Evolutionary conservation across 2,113 vertebrate species (phyloP).

Genomic region (Epinephelus cyanopodus): DNA sequence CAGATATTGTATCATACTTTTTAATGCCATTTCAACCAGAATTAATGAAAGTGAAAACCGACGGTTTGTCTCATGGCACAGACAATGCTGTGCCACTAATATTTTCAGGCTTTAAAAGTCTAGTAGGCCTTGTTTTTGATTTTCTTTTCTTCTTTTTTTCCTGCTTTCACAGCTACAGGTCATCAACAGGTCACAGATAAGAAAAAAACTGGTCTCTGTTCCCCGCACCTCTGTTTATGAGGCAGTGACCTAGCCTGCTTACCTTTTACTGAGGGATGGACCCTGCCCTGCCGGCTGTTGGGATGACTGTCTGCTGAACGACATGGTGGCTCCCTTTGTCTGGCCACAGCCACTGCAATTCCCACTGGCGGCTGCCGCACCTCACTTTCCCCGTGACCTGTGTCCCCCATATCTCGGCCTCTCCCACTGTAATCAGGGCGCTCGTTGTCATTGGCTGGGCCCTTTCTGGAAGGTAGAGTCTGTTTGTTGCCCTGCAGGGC

Average conservation of each 20-base stretch:
- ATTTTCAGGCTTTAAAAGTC: conserved; percentile 30
- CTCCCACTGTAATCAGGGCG: conserved; percentile 90
- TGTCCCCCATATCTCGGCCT: conserved; percentile 88
- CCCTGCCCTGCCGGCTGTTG: conserved; percentile 86
- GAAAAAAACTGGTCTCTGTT: conserved; percentile 15
- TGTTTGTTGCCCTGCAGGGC: conserved; percentile 89
- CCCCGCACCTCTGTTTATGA: conserved; percentile 30
- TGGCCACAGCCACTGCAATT: conserved; percentile 93
- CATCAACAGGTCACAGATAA: conserved; percentile 36
- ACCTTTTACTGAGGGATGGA: conserved; percentile 89
- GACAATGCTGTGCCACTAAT: not conserved
- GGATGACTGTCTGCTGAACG: conserved; percentile 82
- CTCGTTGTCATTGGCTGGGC: conserved; percentile 84
- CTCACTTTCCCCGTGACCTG: conserved; percentile 87
- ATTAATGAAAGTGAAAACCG: not conserved
- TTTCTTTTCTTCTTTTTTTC: not conserved
- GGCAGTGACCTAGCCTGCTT: conserved; percentile 24
- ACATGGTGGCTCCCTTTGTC: conserved; percentile 91
- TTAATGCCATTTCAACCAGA: not conserved
- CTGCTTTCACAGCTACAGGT: conserved; percentile 42
- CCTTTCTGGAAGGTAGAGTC: conserved; percentile 85
- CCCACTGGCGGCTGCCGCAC: conserved; percentile 96
- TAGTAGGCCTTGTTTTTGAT: not conserved
- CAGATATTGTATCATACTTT: not conserved
- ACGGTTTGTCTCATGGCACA: not conserved